Conservation (phyloP, 2,888 invertebrate species). For the Dascillus cervinus region DNA sequence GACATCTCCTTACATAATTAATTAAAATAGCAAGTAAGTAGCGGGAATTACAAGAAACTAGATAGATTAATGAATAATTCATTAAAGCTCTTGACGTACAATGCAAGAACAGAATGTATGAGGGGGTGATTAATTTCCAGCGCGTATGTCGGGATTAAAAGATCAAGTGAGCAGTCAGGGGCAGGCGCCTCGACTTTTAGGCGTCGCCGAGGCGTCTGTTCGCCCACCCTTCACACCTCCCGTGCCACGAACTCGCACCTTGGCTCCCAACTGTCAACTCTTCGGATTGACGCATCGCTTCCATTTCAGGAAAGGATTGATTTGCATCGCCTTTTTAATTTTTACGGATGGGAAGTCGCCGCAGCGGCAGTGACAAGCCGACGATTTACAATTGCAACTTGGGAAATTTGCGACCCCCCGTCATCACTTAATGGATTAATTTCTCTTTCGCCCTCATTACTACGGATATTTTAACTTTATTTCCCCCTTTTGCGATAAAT, state of each 20-base stretch:
- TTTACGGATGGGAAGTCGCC: slow-evolving; percentile 15
- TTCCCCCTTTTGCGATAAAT: no score
- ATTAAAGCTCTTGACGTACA: slow-evolving; percentile 32
- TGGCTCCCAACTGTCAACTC: slow-evolving; percentile 17
- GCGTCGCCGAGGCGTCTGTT: slow-evolving; percentile 36
- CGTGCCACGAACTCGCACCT: slow-evolving; percentile 27
- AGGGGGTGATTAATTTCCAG: slow-evolving; percentile 42
- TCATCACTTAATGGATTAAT: slow-evolving; percentile 1
- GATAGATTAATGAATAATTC: slow-evolving; percentile 40
- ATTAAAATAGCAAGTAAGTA: slow-evolving; percentile 31
- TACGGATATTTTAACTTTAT: no score
- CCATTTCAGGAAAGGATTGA: no score
- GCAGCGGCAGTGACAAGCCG: slow-evolving; percentile 19
- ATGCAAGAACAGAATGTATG: slow-evolving; percentile 26
- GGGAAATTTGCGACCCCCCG: slow-evolving; percentile 4
- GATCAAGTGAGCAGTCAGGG: slow-evolving; percentile 41
- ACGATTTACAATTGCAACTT: slow-evolving; percentile 20
- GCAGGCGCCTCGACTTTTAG: slow-evolving; percentile 41
- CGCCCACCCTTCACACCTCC: slow-evolving; percentile 30
- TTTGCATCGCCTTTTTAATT: no score
- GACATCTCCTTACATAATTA: slow-evolving; percentile 29
- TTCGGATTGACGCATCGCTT: slow-evolving; percentile 7
- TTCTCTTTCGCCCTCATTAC: not conserved
- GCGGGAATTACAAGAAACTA: slow-evolving; percentile 38
- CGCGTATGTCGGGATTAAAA: slow-evolving; percentile 44